Percentiles rank a stretch among this genome's conserved stretches.
Evolutionary conservation across 2,113 vertebrate genomes (phyloP).

Genomic region (Melanostigma gelatinosum): DNA sequence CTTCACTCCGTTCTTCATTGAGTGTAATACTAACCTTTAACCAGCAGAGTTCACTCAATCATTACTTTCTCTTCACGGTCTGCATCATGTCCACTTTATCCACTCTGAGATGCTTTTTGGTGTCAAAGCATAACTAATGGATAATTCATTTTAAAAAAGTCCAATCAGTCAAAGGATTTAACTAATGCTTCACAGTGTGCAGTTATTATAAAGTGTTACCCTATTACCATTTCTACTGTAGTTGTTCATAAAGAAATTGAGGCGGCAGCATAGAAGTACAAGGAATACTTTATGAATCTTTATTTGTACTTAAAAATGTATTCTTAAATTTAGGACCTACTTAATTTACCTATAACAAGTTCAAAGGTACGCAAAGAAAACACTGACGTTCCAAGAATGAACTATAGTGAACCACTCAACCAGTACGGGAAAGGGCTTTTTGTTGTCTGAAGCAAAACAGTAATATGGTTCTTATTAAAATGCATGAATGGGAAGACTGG

Average conservation of each 20-base stretch:
- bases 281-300: background rate
- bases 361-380: background rate
- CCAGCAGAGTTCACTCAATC: conserved; percentile 35
- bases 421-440: background rate
- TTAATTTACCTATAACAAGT: background rate
- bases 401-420: background rate
- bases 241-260: background rate
- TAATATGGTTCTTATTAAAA: background rate
- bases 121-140: background rate
- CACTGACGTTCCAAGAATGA: background rate
- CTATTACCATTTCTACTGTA: background rate
- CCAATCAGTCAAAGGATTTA: background rate
- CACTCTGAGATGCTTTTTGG: background rate
- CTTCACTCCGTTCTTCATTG: background rate
- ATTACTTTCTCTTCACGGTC: background rate
- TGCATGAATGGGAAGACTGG: background rate
- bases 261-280: background rate
- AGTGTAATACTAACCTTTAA: background rate
- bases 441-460: background rate
- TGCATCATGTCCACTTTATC: background rate
- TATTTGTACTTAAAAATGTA: no score
- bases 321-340: background rate
- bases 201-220: no score
- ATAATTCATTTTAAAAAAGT: background rate
- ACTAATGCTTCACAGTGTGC: no score